Evolutionary conservation across 2,888 invertebrate genomes (phyloP).

Genomic region (Quadroppia sp.): DNA sequence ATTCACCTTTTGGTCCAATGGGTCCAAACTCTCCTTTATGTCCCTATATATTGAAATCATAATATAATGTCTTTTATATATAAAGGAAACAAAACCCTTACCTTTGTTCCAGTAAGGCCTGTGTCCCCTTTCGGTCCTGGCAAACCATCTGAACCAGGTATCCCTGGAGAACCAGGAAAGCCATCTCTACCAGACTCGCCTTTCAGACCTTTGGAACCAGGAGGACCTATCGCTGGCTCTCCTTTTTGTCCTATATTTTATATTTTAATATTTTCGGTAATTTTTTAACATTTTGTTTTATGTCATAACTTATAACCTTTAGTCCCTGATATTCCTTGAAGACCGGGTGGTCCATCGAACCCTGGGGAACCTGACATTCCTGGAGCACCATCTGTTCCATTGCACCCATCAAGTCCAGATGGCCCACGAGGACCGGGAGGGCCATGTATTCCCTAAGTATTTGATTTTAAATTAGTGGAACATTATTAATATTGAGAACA

Average conservation of each 20-base stretch:
- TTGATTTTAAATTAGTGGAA: neutral
- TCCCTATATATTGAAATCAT: constrained; percentile 5
- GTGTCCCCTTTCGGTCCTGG: constrained; percentile 8
- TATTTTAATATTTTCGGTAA: too few species aligned
- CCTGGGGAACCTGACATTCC: constrained; percentile 67
- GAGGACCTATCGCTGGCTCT: constrained; percentile 43
- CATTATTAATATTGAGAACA: too few species aligned
- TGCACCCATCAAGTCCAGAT: constrained; percentile 40
- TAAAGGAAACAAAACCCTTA: neutral
- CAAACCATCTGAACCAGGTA: constrained; percentile 34
- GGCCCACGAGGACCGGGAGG: constrained; percentile 42
- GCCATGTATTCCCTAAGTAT: constrained; percentile 43
- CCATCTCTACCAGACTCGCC: constrained; percentile 58
- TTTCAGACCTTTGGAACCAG: constrained; percentile 58
- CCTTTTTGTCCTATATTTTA: constrained; percentile 44
- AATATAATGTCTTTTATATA: neutral
- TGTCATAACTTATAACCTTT: neutral
- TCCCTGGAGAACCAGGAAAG: constrained; percentile 34
- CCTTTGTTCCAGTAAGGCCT: constrained; percentile 6
- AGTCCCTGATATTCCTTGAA: constrained; percentile 23
- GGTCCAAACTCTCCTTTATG: constrained; percentile 16
- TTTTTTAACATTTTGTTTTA: constrained; percentile 2
- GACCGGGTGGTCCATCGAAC: constrained; percentile 50
- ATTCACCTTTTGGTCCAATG: constrained; percentile 1
- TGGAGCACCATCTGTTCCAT: constrained; percentile 49